A percentile compares a stretch with the other conserved stretches of the same genome.
Evolutionary conservation across 2,113 vertebrate genomes (phyloP).

Genomic region (Corydoras sp.): DNA sequence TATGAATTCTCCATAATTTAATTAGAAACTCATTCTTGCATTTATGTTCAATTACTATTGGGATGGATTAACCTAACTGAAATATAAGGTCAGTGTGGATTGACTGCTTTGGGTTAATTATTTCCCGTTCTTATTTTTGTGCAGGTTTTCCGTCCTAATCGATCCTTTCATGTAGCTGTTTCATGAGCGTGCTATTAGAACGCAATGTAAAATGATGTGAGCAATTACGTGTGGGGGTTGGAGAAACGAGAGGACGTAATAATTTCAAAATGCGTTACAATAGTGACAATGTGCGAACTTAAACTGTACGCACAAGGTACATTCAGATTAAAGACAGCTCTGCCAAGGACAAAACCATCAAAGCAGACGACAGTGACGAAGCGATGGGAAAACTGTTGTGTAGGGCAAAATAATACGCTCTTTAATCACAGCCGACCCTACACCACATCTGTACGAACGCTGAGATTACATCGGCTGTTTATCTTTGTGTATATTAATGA

Average conservation of each 20-base stretch:
- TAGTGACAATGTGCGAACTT: too few relatives aligned
- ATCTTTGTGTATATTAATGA: slow-evolving; percentile 15
- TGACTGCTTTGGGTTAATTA: slow-evolving; percentile 21
- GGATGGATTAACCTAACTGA: neutral
- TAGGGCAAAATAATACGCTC: slow-evolving; percentile 9
- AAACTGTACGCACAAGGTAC: too few relatives aligned
- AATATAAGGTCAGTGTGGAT: slow-evolving; percentile 34
- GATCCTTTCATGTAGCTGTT: slow-evolving; percentile 17
- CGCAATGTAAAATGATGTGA: slow-evolving; percentile 12
- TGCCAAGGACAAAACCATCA: neutral
- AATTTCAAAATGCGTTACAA: neutral
- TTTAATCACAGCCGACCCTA: slow-evolving; percentile 7
- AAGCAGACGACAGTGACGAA: neutral
- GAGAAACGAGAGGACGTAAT: neutral
- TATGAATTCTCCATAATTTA: neutral
- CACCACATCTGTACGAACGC: neutral
- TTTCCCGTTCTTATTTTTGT: slow-evolving; percentile 14
- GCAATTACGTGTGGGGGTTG: neutral
- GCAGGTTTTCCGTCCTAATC: slow-evolving; percentile 11
- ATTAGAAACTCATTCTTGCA: neutral
- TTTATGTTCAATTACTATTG: neutral
- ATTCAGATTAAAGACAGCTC: too few relatives aligned
- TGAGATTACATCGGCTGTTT: neutral
- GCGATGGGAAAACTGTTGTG: neutral
- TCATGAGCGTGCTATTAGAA: slow-evolving; percentile 10